phyloP scores from a whole-genome alignment of 2,888 invertebrate genomes.

The Acanthosepion esculentum region DNA sequence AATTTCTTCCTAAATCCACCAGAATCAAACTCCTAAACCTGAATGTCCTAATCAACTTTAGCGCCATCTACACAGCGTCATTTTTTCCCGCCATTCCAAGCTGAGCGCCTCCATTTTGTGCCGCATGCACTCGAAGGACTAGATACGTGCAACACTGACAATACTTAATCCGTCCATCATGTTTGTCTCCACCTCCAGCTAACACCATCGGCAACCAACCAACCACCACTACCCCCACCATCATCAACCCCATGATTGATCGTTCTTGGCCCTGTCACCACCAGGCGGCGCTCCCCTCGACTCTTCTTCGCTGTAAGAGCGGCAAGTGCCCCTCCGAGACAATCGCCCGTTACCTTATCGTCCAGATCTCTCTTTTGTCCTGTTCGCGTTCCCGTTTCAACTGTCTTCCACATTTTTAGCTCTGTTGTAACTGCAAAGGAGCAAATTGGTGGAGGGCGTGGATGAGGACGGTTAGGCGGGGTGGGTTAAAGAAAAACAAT shows the following conservation, averaged over 20 bases:
- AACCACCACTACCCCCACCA: not conserved
- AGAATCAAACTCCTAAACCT: too few relatives aligned
- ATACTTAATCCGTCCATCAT: constrained; percentile 23
- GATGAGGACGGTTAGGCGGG: not conserved
- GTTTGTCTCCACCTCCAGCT: not conserved
- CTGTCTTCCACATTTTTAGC: not conserved
- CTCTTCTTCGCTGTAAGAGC: not conserved
- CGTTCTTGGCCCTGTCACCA: constrained; percentile 13
- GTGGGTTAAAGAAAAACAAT: not conserved
- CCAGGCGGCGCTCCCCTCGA: constrained; percentile 1
- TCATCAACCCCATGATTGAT: constrained; percentile 24
- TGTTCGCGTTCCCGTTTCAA: not conserved
- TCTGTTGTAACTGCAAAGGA: not conserved
- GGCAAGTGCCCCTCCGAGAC: not conserved
- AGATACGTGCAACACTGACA: not conserved
- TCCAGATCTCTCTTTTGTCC: not conserved
- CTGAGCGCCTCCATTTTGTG: not conserved
- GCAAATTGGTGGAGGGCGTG: not conserved
- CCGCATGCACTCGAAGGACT: not conserved
- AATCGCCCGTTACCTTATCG: not conserved
- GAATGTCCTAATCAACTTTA: not conserved
- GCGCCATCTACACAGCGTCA: not conserved
- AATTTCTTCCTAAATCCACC: too few relatives aligned
- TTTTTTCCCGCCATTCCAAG: not conserved
- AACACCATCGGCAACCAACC: not conserved